These are phyloP conservation scores for Delichon dasypus DNA, from an alignment of 2,797 vertebrate species.

Conservation along the genomic window DNA sequence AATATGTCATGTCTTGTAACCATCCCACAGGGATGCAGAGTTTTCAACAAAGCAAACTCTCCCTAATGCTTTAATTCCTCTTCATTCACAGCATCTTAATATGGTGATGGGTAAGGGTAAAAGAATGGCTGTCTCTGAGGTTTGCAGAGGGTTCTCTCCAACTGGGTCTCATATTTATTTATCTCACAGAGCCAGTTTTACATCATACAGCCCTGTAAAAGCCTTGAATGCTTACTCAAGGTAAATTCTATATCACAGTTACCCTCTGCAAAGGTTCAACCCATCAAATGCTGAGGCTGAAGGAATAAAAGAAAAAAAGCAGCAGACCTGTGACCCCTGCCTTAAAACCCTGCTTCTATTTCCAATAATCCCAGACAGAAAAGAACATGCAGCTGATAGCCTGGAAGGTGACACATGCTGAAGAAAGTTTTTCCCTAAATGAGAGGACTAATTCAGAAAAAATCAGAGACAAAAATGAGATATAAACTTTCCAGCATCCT, in stretches of 20 bases:
- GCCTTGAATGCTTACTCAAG: neutral
- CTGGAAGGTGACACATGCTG: accelerated
- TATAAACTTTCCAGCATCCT: neutral
- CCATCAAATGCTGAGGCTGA: neutral
- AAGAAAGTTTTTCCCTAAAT: neutral
- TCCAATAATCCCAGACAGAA: neutral
- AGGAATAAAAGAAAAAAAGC: neutral
- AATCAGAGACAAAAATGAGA: neutral
- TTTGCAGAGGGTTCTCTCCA: neutral
- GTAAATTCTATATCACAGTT: neutral
- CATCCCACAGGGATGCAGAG: neutral
- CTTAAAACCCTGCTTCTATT: neutral
- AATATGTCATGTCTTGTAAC: neutral
- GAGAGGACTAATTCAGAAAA: neutral
- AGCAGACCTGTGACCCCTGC: neutral
- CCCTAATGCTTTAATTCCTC: neutral
- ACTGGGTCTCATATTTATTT: neutral
- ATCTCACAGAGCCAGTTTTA: neutral
- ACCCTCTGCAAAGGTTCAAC: neutral
- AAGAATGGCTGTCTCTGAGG: neutral
- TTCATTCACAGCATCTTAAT: neutral
- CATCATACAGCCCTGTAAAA: neutral
- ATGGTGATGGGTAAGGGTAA: neutral
- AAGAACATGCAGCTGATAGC: neutral
- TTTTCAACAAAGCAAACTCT: neutral